These are phyloP conservation scores for Anabacerthia variegaticeps DNA, from an alignment of 2,797 vertebrate genomes.

Conservation along the genomic window DNA sequence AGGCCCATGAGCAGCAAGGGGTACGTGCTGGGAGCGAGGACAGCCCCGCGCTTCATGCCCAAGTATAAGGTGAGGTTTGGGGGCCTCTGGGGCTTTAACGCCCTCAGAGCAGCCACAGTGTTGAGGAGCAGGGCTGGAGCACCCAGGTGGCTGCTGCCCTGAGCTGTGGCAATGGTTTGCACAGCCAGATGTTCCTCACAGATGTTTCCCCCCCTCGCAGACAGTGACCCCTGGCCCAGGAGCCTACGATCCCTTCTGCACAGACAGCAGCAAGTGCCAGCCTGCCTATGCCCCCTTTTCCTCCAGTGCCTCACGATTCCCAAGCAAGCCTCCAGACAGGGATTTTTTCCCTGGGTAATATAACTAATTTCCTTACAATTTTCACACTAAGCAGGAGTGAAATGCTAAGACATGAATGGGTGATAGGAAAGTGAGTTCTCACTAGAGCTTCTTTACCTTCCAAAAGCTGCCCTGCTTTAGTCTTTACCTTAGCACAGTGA, in stretches of 20 bases:
- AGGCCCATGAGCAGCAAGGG: constrained; percentile 82
- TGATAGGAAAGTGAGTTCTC: not conserved
- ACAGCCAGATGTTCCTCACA: not conserved
- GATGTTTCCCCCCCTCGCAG: constrained; percentile 39
- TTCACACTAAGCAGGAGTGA: not conserved
- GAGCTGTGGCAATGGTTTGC: not conserved
- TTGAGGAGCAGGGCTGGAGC: not conserved
- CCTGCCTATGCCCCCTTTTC: constrained; percentile 77
- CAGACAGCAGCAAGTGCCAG: constrained; percentile 18
- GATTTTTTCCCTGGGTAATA: constrained; percentile 75
- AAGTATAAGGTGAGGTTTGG: not conserved
- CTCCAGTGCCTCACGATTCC: constrained; percentile 69
- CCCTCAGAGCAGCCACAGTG: not conserved
- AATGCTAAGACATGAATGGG: not conserved
- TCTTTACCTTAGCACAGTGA: not conserved
- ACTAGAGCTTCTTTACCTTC: not conserved
- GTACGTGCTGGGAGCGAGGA: constrained; percentile 82
- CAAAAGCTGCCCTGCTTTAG: not conserved
- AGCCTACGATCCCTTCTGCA: constrained; percentile 76
- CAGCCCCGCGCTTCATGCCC: constrained; percentile 50
- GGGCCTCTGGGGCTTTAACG: not conserved
- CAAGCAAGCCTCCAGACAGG: not conserved
- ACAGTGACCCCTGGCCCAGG: constrained; percentile 73
- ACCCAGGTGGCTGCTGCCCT: not conserved
- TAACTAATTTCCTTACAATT: not conserved